Conservation (phyloP, 2,797 vertebrate genomes). For the Muscicapa comitata region DNA sequence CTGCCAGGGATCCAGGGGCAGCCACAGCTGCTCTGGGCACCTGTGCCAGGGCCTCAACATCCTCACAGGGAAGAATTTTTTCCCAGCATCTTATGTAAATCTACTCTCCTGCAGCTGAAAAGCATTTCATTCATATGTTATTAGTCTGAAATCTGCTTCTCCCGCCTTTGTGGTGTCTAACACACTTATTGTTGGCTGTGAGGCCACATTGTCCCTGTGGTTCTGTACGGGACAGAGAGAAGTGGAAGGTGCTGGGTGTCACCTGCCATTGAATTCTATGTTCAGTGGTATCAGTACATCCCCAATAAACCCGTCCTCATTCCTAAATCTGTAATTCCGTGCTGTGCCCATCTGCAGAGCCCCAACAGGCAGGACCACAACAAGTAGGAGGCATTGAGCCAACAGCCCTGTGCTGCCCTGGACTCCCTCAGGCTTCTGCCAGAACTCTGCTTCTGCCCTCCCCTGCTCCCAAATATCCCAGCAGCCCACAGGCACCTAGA, state of each 20-base stretch:
- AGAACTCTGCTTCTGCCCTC: not conserved
- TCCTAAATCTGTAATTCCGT: not conserved
- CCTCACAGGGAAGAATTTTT: not conserved
- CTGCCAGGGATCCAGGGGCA: not conserved
- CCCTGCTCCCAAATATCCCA: not conserved
- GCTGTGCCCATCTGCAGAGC: not conserved
- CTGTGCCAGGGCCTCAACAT: not conserved
- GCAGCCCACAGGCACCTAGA: not conserved
- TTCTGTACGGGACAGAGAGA: not conserved
- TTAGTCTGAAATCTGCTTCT: not conserved
- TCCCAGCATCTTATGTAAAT: not conserved
- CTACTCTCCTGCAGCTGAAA: not conserved
- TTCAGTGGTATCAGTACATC: no score
- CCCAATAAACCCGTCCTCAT: accelerated
- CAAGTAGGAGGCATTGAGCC: not conserved
- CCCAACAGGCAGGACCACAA: not conserved
- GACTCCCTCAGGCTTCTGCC: not conserved
- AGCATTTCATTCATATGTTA: not conserved
- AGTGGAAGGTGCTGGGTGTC: not conserved
- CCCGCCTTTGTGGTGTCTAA: not conserved
- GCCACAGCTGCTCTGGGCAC: not conserved
- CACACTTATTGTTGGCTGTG: not conserved
- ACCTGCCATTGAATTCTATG: not conserved
- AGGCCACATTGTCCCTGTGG: accelerated
- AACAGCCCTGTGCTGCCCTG: not conserved